These are phyloP conservation scores for Dryocosmus kuriphilus DNA, from an alignment of 2,888 invertebrate genomes.

Conservation along the genomic window DNA sequence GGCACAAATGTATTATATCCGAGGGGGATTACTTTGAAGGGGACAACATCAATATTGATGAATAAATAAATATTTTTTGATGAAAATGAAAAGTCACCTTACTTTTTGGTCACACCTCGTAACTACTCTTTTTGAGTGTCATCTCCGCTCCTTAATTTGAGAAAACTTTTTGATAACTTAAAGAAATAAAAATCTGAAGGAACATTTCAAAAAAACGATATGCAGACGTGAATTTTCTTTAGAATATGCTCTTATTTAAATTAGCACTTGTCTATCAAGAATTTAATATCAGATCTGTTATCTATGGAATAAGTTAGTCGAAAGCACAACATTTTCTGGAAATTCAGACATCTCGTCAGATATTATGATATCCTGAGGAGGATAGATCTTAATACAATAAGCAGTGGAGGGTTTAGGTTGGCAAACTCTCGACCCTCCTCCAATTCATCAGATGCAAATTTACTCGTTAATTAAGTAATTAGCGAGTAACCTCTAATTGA, in stretches of 20 bases:
- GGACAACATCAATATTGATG: no score
- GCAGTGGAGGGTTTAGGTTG: neutral
- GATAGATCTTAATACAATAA: slow-evolving; percentile 18
- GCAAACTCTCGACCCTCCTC: neutral
- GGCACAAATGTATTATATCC: no score
- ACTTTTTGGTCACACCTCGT: no score
- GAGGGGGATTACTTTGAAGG: no score
- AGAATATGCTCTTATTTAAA: no score
- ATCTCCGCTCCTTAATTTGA: slow-evolving; percentile 19
- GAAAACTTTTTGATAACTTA: no score
- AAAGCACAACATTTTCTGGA: neutral
- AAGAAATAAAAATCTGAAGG: no score
- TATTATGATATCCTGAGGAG: neutral
- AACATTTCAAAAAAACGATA: neutral
- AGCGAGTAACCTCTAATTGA: slow-evolving; percentile 65
- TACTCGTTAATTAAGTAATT: slow-evolving; percentile 69
- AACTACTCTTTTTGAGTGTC: neutral
- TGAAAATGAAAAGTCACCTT: no score
- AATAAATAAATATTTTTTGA: no score
- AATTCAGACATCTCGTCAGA: neutral
- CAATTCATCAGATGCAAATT: slow-evolving; percentile 55
- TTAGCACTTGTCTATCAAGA: no score
- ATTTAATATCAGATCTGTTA: no score
- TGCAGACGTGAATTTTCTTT: no score
- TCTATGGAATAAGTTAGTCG: neutral